phyloP scores from a whole-genome alignment of 2,797 vertebrate genomes.

The Hoplostethus mediterraneus region DNA sequence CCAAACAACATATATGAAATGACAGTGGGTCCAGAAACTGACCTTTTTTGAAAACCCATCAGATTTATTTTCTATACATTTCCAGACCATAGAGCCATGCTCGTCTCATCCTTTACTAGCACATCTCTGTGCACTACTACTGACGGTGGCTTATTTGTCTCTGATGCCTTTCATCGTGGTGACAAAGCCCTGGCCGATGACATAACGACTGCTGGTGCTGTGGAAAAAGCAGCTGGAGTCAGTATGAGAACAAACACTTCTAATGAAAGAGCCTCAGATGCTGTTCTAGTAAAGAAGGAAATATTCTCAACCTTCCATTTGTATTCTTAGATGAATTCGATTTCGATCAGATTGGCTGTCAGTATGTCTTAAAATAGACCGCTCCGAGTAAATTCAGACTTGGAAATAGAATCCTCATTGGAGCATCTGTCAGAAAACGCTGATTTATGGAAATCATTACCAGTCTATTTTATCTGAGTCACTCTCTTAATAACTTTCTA shows the following conservation, averaged over 20 bases:
- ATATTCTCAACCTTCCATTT: neutral
- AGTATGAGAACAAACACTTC: neutral
- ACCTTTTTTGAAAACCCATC: too few relatives aligned
- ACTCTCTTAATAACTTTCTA: conserved; percentile 37
- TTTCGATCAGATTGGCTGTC: neutral
- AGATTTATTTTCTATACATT: too few relatives aligned
- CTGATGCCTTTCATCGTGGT: neutral
- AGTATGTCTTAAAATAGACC: conserved; percentile 15
- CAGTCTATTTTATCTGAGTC: conserved; percentile 31
- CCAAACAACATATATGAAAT: too few relatives aligned
- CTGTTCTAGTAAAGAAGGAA: neutral
- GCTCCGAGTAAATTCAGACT: conserved; percentile 4
- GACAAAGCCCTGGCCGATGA: neutral
- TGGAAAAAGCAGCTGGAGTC: neutral
- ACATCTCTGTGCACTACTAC: too few relatives aligned
- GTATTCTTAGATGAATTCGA: neutral
- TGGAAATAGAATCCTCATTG: conserved; percentile 42
- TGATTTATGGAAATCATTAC: conserved; percentile 29
- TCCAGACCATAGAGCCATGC: too few relatives aligned
- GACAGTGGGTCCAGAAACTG: too few relatives aligned
- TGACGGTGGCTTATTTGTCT: too few relatives aligned
- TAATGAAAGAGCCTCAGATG: neutral
- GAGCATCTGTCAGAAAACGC: conserved; percentile 27
- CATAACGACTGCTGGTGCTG: neutral
- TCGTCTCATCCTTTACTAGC: too few relatives aligned